Evolutionary conservation across 2,797 vertebrate genomes (phyloP), one percentile per base, ranked within the genome.

Genomic region (Acanthurus tractus): DNA sequence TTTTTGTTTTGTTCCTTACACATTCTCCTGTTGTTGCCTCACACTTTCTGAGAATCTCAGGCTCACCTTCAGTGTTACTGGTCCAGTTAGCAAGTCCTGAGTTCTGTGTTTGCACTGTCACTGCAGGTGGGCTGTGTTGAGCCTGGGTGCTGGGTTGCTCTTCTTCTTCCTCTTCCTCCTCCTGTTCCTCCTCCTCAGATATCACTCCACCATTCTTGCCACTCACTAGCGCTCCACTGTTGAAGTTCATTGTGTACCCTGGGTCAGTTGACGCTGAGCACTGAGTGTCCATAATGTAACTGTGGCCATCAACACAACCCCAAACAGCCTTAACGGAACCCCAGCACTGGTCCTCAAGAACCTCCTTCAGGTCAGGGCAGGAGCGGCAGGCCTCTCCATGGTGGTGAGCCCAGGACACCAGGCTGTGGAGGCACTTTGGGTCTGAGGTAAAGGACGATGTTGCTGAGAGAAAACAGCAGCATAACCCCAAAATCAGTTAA

Each of bases 361-460:
- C 94, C 77, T 96, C 95, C 86, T 94, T 96, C 83, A 99, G 95
- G 86, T 89, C 90, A 0, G 98, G 98, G 74, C 93, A 94, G 18
- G 95, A 94, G 0, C 55, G 81, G 64, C 98, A 99, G 86, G 84
- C 86, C 40, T 90, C 94, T 0, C 95, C 97, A 0, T 99, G 98
- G 15, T 85, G 69, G 56, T 99, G 98, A 0, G 95, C 86, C 98
- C 98, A 99, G 0, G 88, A 93, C 81, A 99, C 97, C 91, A 99
- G 87, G 68, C 93, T 88, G 74, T 90, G 95, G 85, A 99, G 96
- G 93, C 96, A 96, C 87, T 95, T 94, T 0, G 94, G 91, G 88
- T 96, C 97, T 2, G 95, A 96, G 1, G 94, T 94, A 83, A 98
- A 95, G 83, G 78, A 89, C 0, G 78, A 59, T 1, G 73, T 44